A percentile compares a stretch with the other conserved stretches of the same genome.
Evolutionary conservation across 2,797 vertebrate species (phyloP).

Genomic region (Falco rusticolus): DNA sequence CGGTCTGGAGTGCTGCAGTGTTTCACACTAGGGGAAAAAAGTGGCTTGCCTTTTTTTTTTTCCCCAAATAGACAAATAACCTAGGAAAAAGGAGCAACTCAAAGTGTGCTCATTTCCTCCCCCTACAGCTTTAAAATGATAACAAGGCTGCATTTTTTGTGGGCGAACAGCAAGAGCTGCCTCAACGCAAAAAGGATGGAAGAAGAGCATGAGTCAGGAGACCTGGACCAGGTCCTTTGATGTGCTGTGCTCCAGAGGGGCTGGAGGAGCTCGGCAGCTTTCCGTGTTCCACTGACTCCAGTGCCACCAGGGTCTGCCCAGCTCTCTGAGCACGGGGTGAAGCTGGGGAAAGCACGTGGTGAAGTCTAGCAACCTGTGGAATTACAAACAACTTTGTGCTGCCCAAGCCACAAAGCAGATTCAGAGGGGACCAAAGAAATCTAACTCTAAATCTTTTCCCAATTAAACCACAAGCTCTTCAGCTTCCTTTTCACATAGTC

Average conservation of each 20-base stretch:
- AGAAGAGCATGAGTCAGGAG: neutral
- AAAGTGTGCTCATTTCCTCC: neutral
- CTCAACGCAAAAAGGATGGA: neutral
- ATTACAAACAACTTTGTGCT: neutral
- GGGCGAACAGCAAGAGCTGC: neutral
- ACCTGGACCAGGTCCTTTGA: neutral
- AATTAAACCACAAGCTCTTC: neutral
- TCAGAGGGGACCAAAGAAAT: neutral
- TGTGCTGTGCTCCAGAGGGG: accelerated
- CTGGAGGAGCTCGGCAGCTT: neutral
- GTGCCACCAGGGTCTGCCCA: neutral
- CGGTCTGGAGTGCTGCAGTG: neutral
- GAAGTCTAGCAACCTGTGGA: neutral
- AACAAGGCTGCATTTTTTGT: neutral
- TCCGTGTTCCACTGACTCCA: accelerated
- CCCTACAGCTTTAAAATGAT: neutral
- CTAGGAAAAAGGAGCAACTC: neutral
- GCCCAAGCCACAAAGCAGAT: neutral
- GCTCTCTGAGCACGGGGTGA: neutral
- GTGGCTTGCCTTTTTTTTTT: neutral
- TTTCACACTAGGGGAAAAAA: neutral
- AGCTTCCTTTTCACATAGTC: neutral
- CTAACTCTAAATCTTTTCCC: neutral
- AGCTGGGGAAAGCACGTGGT: neutral
- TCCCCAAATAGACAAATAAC: neutral